Conservation (phyloP, 2,888 invertebrate genomes). For the Luperina testacea region DNA sequence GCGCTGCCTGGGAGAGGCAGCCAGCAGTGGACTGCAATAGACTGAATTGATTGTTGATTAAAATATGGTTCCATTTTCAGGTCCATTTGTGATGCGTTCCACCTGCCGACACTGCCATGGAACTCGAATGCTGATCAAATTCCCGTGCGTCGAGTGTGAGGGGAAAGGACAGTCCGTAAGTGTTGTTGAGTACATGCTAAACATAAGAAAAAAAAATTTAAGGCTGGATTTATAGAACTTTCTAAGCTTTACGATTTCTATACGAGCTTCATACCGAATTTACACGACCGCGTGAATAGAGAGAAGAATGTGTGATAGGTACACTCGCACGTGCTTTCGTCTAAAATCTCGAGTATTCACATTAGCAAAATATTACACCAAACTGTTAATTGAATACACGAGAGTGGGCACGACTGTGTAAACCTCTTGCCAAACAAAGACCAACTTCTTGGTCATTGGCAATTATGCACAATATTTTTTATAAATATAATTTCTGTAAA, state of each 20-base stretch:
- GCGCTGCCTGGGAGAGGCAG: too few relatives aligned
- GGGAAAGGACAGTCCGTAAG: conserved; percentile 96
- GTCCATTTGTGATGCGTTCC: conserved; percentile 99
- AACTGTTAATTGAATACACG: not conserved
- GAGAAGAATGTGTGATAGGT: not conserved
- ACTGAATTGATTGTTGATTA: too few relatives aligned
- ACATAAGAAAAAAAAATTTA: not conserved
- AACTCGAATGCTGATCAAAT: conserved; percentile 95
- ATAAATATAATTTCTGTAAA: not conserved
- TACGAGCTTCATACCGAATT: not conserved
- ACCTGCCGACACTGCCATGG: conserved; percentile 98
- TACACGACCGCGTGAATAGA: not conserved
- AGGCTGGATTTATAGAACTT: not conserved
- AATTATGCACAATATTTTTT: not conserved
- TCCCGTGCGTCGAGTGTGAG: conserved; percentile 97
- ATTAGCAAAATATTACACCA: not conserved
- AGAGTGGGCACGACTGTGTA: not conserved
- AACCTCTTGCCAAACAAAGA: not conserved
- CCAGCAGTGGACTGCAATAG: too few relatives aligned
- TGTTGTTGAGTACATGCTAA: conserved; percentile 44
- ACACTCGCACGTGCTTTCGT: not conserved
- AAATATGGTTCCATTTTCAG: conserved; percentile 79
- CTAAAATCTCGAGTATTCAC: not conserved
- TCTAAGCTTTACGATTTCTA: not conserved
- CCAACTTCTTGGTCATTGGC: not conserved